Base-by-base conservation (phyloP, 2,113 vertebrate species). In the Eolophus roseicapilla region DNA sequence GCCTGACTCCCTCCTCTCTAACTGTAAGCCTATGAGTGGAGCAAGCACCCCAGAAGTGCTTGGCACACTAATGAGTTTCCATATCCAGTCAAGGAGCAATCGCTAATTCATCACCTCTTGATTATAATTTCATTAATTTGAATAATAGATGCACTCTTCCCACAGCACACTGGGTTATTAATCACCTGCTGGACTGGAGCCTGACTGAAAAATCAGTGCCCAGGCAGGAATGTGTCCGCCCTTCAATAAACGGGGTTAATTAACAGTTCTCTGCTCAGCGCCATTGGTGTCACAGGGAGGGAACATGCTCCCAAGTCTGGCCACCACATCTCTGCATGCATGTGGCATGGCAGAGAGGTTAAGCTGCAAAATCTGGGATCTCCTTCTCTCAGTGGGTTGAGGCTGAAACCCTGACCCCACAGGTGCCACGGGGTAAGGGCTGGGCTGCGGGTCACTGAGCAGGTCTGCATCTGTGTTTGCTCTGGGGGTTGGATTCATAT, bases 111-210 rank as follows among this genome's bases (percentile, higher is more conserved):
- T 97, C 96, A 97, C 94, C 96, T 96, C 96, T 97, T 97, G 96
- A 97, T 97, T 97, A 97, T 97, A 97, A 97, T 97, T 97, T 97
- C 96, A 97, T 97, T 97, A 97, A 97, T 97, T 97, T 97, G 96
- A 97, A 97, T 97, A 97, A 97, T 97, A 96, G 96, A 97, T 97
- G 95, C 93, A 97, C 89, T 96, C 87, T 96, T 95, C 60, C 80
- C 95, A 89, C 86, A 94, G 97, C 85, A 93, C 11, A 10, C 82
- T 80, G 67, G 55, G 96, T 96, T 97, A 97, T 97, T 97, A 97
- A 97, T 97, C 96, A 97, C 96, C 96, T 95, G 94, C 93, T 97
- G 96, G 97, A 97, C 96, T 94, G 87, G 63, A 97, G 94, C 91
- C 92, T 96, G 96, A 96, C 97, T 97, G 94, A 93, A 93, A 97